Evolutionary conservation across 1,140 invertebrate genomes (phyloP), one percentile per base, ranked within the genome.

Genomic region (Cepaea nemoralis): DNA sequence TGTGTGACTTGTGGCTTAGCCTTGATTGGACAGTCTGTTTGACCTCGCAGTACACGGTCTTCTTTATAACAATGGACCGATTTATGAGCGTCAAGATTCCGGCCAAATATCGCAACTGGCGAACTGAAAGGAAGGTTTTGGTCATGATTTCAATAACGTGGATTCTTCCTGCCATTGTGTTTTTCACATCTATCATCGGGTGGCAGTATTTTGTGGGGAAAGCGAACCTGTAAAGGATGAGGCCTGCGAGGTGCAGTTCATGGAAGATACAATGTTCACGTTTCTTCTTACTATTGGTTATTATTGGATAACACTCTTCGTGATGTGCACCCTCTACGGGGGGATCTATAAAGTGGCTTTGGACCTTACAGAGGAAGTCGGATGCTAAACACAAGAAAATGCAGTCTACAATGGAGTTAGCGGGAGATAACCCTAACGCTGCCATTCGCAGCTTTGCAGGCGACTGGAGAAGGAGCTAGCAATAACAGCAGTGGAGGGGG

Each of bases 51-150:
- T 99, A 99, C 91, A 99, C 99, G 0, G 99, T 99, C 1, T 94
- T 99, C 40, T 93, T 99, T 73, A 99, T 99, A 85, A 99, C 99
- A 24, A 97, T 99, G 74, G 99, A 99, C 92, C 94, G 99, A 78
- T 99, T 98, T 92, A 99, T 98, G 91, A 99, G 98, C 14, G 98
- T 99, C 0, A 99, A 99, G 93, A 99, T 99, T 82, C 98, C 99
- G 2, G 97, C 99, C 0, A 96, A 96, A 87, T 99, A 99, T 92
- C 94, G 98, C 71, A 95, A 96, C 86, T 99, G 99, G 99, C 93
- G 99, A 70, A 99, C 99, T 0, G 97, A 98, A 87, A 59, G 75
- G 48, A 85, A 83, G 73, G 98, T 98, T 94, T 95, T 98, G 0
- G 94, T 96, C 3, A 97, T 99, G 91, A 91, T 94, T 27, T 90